Evolutionary conservation across 2,888 invertebrate species (phyloP).

Genomic region (Dryomyza anilis): DNA sequence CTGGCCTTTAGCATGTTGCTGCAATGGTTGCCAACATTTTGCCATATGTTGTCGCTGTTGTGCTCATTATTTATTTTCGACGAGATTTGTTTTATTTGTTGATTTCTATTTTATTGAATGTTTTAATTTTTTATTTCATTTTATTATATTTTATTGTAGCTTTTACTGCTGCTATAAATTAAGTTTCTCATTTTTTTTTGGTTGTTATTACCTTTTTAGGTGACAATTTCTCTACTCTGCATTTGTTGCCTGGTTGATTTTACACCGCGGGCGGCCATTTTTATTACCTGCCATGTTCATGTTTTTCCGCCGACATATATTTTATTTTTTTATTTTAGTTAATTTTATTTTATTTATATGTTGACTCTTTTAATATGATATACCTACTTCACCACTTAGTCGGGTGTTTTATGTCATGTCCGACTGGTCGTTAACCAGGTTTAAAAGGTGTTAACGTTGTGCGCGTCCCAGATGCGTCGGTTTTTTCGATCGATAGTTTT

Average conservation of each 20-base stretch:
- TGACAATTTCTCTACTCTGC: too few species aligned
- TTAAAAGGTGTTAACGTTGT: background rate
- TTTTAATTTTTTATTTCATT: too few species aligned
- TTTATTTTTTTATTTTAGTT: background rate
- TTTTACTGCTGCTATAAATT: background rate
- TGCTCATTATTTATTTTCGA: too few species aligned
- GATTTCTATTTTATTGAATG: background rate
- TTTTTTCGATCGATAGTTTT: background rate
- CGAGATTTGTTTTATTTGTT: too few species aligned
- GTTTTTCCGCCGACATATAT: background rate
- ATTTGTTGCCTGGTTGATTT: too few species aligned
- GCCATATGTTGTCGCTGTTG: background rate
- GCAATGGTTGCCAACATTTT: background rate
- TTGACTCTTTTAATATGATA: background rate
- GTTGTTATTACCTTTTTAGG: too few species aligned
- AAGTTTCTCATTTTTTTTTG: background rate
- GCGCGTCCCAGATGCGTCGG: background rate
- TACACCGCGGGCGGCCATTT: conserved; percentile 1
- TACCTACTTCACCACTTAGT: background rate
- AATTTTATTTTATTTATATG: background rate
- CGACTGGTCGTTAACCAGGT: background rate
- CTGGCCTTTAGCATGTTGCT: background rate
- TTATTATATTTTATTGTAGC: too few species aligned
- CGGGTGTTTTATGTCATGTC: background rate
- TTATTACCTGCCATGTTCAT: conserved; percentile 7